Conservation (phyloP, 2,888 invertebrate species). For the Andrena minutula region DNA sequence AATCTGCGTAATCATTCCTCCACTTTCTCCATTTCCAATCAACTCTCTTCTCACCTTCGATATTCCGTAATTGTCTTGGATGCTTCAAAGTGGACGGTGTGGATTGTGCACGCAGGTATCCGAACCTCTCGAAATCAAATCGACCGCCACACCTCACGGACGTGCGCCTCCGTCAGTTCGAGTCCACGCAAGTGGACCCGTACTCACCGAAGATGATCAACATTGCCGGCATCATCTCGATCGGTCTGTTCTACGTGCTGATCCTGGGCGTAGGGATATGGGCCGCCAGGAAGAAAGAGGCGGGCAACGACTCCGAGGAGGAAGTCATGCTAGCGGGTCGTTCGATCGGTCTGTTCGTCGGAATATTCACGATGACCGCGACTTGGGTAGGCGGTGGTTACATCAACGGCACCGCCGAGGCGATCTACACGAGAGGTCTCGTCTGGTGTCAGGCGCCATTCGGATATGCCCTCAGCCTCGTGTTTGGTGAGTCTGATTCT, state of each 20-base stretch:
- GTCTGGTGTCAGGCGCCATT: slow-evolving; percentile 99
- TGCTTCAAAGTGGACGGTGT: not conserved
- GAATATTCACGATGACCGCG: slow-evolving; percentile 99
- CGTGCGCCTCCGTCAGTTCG: slow-evolving; percentile 81
- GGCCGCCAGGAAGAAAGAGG: slow-evolving; percentile 97
- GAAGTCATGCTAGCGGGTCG: slow-evolving; percentile 99
- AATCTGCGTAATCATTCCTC: too few species aligned
- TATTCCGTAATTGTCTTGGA: not conserved
- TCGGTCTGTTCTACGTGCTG: slow-evolving; percentile 97
- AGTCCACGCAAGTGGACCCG: slow-evolving; percentile 81
- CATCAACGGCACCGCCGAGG: slow-evolving; percentile 99
- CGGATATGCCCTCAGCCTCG: slow-evolving; percentile 97
- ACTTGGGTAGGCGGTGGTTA: slow-evolving; percentile 99
- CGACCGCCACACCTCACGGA: slow-evolving; percentile 81
- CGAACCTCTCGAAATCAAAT: slow-evolving; percentile 80
- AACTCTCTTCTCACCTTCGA: not conserved
- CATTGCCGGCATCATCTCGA: slow-evolving; percentile 96
- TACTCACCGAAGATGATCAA: slow-evolving; percentile 91
- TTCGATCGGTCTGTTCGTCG: slow-evolving; percentile 98
- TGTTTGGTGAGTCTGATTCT: slow-evolving; percentile 90
- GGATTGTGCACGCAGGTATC: slow-evolving; percentile 75
- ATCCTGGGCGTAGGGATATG: slow-evolving; percentile 98
- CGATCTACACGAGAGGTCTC: slow-evolving; percentile 96
- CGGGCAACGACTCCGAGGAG: slow-evolving; percentile 96
- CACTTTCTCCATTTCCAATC: too few species aligned